phyloP scores from a whole-genome alignment of 2,888 invertebrate species.

The Agelastica alni region DNA sequence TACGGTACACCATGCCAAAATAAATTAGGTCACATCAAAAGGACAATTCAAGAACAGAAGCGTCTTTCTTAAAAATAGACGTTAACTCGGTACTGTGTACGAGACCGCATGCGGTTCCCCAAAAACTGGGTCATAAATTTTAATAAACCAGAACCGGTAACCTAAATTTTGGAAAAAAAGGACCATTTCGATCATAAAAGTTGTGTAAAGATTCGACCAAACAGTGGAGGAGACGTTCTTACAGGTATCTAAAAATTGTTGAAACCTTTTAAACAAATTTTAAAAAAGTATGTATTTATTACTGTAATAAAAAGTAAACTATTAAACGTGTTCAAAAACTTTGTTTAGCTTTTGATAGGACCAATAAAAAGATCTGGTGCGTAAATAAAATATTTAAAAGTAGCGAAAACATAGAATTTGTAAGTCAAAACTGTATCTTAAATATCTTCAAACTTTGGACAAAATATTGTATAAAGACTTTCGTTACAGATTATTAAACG shows the following conservation, averaged over 20 bases:
- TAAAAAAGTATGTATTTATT: background rate
- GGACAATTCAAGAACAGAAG: slow-evolving; percentile 20
- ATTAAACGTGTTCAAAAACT: no score
- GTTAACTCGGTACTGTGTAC: slow-evolving; percentile 31
- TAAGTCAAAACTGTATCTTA: no score
- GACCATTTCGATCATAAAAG: slow-evolving; percentile 18
- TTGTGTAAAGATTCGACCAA: slow-evolving; percentile 26
- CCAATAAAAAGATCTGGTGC: no score
- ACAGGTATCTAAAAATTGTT: background rate
- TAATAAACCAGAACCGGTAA: slow-evolving; percentile 39
- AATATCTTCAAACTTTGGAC: no score
- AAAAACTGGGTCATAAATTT: slow-evolving; percentile 42
- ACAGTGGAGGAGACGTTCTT: background rate
- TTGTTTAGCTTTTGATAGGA: no score
- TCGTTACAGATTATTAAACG: no score
- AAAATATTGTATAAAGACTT: no score
- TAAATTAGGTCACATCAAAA: slow-evolving; percentile 35
- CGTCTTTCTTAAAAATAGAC: slow-evolving; percentile 28
- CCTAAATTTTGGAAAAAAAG: slow-evolving; percentile 38
- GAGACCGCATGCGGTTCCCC: slow-evolving; percentile 42
- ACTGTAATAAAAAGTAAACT: no score
- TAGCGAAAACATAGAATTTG: no score
- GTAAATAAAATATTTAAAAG: no score
- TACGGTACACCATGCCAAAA: slow-evolving; percentile 11
- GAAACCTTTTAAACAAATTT: background rate